phyloP scores from a whole-genome alignment of 2,888 invertebrate species.

The Nebria brevicollis region DNA sequence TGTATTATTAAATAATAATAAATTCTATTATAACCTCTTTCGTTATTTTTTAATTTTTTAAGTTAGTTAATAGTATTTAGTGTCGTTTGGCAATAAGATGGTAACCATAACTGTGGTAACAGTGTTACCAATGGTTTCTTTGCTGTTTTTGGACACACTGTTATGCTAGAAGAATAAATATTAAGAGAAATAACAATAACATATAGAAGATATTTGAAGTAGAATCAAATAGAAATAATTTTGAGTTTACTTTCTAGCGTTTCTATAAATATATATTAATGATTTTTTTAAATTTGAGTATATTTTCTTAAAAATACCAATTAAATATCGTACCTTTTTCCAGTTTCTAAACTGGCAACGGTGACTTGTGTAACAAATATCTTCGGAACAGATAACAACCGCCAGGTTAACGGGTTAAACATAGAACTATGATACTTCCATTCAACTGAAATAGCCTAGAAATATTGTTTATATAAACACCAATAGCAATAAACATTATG shows the following conservation, averaged over 20 bases:
- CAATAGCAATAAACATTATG: not conserved
- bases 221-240: not conserved
- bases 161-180: conserved; percentile 66
- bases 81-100: conserved; percentile 57
- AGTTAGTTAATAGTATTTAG: conserved; percentile 14
- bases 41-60: not conserved
- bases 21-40: not conserved
- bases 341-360: conserved; percentile 77
- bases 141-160: conserved; percentile 72
- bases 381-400: conserved; percentile 77
- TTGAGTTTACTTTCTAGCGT: no score
- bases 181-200: not conserved
- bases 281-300: no score
- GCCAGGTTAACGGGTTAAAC: conserved; percentile 86
- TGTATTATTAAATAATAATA: not conserved
- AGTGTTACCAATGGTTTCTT: conserved; percentile 75
- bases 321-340: conserved; percentile 66
- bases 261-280: no score
- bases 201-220: not conserved
- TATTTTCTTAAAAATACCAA: no score
- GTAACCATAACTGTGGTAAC: conserved; percentile 64
- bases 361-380: conserved; percentile 78
- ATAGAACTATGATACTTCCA: conserved; percentile 84
- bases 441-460: conserved; percentile 71
- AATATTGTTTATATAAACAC: not conserved